Base-by-base conservation (phyloP, 2,888 invertebrate species). In the Allygus modestus region DNA sequence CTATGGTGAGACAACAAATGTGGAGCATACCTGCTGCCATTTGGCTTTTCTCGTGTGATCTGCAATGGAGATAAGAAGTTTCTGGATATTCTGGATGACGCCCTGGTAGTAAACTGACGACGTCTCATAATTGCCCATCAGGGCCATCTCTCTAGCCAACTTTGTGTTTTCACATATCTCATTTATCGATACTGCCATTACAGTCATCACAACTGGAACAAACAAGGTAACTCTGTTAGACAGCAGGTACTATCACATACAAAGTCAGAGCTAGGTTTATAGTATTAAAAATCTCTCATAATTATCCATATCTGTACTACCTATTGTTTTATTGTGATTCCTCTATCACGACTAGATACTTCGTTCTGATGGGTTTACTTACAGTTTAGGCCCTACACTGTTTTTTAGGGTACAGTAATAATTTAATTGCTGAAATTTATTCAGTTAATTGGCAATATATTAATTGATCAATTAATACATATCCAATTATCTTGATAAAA, bases 81-180 rank as follows among this genome's bases (percentile, higher is more conserved):
- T 94, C 89, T 96, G 96, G 88, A 99, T 95, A 93, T 98, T 97
- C 90, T 97, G 97, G 85, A 98, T 93, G 12, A 97, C 96, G 82
- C 97, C 97, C 90, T 98, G 97, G 90, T 98, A 98, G 91, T 98
- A 98, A 85, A 98, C 96, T 87, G 96, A 93, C 31, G 99, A 96
- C 86, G 97, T 96, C 89, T 99, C 98, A 90, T 99, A 99, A 91
- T 98, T 97, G 28, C 99, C 98, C 90, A 97, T 95, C 89, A 99
- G 92, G 86, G 98, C 97, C 95, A 96, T 97, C 92, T 99, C 98
- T 89, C 99, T 93, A 84, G 98, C 99, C 91, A 98, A 91, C 91
- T 97, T 97, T 85, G 98, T 96, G 92, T 98, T 98, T 92, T 98
- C 98, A 92, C 95, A 96, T 91, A 98, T 97, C 92, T 97, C 97